A percentile compares a stretch with the other conserved stretches of the same genome.
These are phyloP conservation scores for Euproctis similis DNA, from an alignment of 2,888 invertebrate genomes.

Conservation along the genomic window DNA sequence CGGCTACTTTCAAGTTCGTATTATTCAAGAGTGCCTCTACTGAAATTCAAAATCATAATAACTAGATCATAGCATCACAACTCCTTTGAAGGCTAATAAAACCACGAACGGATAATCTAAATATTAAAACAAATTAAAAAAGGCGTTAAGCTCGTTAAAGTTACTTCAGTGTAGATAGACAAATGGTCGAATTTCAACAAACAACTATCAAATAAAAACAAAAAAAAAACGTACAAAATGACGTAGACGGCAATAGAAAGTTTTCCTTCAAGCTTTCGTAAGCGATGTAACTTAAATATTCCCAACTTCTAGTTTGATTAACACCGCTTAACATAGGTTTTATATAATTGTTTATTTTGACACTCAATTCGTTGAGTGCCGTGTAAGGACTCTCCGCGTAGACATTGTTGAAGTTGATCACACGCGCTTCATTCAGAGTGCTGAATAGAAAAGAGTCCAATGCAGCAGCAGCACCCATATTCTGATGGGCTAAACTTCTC, in stretches of 20 bases:
- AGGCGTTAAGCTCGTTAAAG: too few species aligned
- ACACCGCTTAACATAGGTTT: slow-evolving; percentile 52
- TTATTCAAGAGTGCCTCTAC: slow-evolving; percentile 56
- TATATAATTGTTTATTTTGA: slow-evolving; percentile 46
- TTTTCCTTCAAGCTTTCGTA: slow-evolving; percentile 40
- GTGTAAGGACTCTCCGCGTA: slow-evolving; percentile 42
- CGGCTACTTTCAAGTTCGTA: slow-evolving; percentile 49
- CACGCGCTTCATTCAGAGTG: slow-evolving; percentile 32
- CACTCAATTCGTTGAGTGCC: slow-evolving; percentile 33
- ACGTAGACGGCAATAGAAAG: slow-evolving; percentile 50
- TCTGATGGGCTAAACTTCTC: slow-evolving; percentile 35
- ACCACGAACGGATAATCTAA: not conserved
- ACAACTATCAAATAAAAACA: not conserved
- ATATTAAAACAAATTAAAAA: too few species aligned
- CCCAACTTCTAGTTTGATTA: slow-evolving; percentile 48
- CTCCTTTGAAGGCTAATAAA: too few species aligned
- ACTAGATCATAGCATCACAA: not conserved
- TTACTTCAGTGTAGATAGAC: too few species aligned
- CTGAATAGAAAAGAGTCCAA: slow-evolving; percentile 35
- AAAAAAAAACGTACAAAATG: slow-evolving; percentile 47
- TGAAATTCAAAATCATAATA: slow-evolving; percentile 30
- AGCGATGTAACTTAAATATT: slow-evolving; percentile 37
- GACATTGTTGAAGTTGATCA: slow-evolving; percentile 55
- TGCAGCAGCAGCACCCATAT: slow-evolving; percentile 31
- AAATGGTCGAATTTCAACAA: too few species aligned